A percentile compares a stretch with the other conserved stretches of the same genome.
Conservation (phyloP, 2,797 vertebrate genomes). For the Chaunax sp. region DNA sequence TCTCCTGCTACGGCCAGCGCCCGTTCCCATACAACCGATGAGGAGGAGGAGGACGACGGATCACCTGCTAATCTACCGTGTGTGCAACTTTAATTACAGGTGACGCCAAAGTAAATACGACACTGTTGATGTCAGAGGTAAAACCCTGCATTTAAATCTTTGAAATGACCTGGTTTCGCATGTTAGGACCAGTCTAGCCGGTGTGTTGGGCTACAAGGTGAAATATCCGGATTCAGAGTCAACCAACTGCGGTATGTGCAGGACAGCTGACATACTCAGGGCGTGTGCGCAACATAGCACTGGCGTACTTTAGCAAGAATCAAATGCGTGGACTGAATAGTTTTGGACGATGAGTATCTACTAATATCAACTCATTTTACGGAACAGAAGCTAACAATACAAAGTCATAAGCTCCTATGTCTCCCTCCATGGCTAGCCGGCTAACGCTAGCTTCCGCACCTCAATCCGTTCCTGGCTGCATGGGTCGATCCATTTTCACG, state of each 20-base stretch:
- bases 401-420: conserved; percentile 41
- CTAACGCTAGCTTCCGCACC: conserved; percentile 64
- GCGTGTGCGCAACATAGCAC: conserved; percentile 64
- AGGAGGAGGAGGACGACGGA: neutral
- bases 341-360: neutral
- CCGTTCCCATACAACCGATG: conserved; percentile 62
- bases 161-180: neutral
- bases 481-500: conserved; percentile 44
- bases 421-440: conserved; percentile 66
- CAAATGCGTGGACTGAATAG: neutral
- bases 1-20: conserved; percentile 38
- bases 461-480: conserved; percentile 57
- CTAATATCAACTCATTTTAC: conserved; percentile 32
- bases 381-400: neutral
- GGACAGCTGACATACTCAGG: conserved; percentile 68
- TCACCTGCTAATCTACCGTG: conserved; percentile 7
- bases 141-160: neutral
- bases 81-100: neutral
- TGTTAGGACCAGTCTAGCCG: neutral
- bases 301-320: conserved; percentile 37
- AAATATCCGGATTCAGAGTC: conserved; percentile 3
- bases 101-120: neutral
- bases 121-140: neutral
- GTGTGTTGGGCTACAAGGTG: conserved; percentile 25
- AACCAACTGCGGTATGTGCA: conserved; percentile 40